These are phyloP conservation scores for Zapornia atra DNA, from an alignment of 2,113 vertebrate species.

Conservation along the genomic window DNA sequence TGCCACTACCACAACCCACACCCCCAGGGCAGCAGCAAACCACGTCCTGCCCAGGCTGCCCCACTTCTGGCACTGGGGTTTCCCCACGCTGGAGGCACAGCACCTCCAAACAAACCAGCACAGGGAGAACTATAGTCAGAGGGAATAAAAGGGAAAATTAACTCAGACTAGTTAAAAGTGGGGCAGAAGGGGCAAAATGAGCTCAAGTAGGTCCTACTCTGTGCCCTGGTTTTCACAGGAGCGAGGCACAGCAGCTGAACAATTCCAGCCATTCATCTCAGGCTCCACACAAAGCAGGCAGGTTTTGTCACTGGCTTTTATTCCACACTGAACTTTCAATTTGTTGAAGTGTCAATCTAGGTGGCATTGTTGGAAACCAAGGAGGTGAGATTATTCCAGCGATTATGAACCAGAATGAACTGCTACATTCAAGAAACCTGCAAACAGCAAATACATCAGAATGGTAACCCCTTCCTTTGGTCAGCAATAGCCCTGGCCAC, in stretches of 20 bases:
- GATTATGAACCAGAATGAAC: slow-evolving; percentile 55
- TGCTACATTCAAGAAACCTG: slow-evolving; percentile 11
- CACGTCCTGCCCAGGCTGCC: background rate
- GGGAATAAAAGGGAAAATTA: background rate
- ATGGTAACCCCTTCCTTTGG: background rate
- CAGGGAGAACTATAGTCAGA: rapidly evolving
- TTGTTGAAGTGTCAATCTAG: slow-evolving; percentile 46
- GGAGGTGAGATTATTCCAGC: slow-evolving; percentile 31
- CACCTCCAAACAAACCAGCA: background rate
- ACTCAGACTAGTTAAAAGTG: no score
- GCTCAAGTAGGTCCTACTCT: background rate
- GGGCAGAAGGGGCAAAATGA: background rate
- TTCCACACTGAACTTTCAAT: slow-evolving; percentile 54
- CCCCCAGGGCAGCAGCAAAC: no score
- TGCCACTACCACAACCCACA: background rate
- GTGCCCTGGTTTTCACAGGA: background rate
- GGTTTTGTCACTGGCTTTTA: slow-evolving; percentile 45
- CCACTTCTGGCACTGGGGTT: rapidly evolving
- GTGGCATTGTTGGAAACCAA: slow-evolving; percentile 43
- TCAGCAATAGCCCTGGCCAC: background rate
- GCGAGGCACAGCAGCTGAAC: background rate
- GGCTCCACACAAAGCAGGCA: background rate
- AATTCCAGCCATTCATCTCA: background rate
- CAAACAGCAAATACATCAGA: background rate
- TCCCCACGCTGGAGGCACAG: background rate